phyloP scores from a whole-genome alignment of 2,888 invertebrate species.

The Trachelus troglodyta region DNA sequence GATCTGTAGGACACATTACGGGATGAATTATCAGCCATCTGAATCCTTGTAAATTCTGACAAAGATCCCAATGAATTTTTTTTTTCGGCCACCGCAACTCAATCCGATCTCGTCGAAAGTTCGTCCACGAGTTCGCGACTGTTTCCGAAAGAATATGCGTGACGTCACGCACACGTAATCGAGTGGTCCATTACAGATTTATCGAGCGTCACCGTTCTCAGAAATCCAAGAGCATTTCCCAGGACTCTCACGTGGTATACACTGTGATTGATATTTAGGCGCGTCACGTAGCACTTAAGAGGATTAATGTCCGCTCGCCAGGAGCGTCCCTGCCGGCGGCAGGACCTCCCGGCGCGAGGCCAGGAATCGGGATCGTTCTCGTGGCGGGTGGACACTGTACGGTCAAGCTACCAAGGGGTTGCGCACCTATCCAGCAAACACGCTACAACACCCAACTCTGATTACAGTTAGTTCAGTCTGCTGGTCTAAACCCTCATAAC shows the following conservation, averaged over 20 bases:
- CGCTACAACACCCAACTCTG: conserved; percentile 53
- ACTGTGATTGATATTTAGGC: conserved; percentile 63
- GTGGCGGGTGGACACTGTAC: conserved; percentile 28
- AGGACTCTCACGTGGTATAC: conserved; percentile 34
- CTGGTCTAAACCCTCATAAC: conserved; percentile 56
- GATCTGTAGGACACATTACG: background rate
- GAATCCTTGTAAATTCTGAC: background rate
- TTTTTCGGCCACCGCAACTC: background rate
- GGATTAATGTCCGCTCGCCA: conserved; percentile 56
- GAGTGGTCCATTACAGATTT: background rate
- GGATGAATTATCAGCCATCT: background rate
- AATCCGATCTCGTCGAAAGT: too few species aligned
- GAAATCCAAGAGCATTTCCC: background rate
- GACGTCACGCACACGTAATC: background rate
- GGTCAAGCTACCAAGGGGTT: conserved; percentile 18
- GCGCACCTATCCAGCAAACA: conserved; percentile 31
- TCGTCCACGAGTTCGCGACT: background rate
- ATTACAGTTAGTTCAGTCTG: conserved; percentile 61
- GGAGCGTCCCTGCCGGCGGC: conserved; percentile 22
- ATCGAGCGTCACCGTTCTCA: background rate
- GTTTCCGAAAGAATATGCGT: too few species aligned
- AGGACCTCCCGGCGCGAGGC: background rate
- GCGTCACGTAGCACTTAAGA: conserved; percentile 60
- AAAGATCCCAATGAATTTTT: too few species aligned
- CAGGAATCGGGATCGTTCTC: conserved; percentile 29